These are phyloP conservation scores for Pedionomus torquatus DNA, from an alignment of 2,113 vertebrate species.

Conservation along the genomic window DNA sequence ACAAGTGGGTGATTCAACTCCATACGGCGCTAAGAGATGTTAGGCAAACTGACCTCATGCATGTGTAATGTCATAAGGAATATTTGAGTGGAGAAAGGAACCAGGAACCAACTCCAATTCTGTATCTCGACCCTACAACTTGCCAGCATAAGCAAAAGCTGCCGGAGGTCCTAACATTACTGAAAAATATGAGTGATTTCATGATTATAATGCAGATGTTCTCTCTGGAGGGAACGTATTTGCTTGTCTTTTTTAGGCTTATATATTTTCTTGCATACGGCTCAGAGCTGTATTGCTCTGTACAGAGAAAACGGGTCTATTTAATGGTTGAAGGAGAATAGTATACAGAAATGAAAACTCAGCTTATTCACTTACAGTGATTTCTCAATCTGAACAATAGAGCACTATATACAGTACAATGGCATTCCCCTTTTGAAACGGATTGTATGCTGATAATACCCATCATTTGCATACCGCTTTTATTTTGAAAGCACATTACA, in stretches of 20 bases:
- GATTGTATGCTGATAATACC: constrained; percentile 25
- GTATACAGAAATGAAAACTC: neutral
- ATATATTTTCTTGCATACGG: neutral
- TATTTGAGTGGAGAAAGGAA: neutral
- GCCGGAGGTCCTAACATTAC: neutral
- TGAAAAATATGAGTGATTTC: neutral
- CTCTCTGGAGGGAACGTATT: neutral
- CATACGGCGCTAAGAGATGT: accelerated
- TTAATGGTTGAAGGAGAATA: neutral
- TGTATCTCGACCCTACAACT: neutral
- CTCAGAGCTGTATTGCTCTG: neutral
- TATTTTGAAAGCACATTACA: constrained; percentile 17
- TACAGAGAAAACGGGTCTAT: neutral
- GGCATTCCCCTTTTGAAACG: constrained; percentile 26
- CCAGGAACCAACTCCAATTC: neutral
- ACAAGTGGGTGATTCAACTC: neutral
- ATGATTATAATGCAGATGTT: neutral
- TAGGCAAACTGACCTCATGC: neutral
- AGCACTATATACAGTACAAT: neutral
- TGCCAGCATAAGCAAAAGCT: neutral
- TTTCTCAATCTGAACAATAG: constrained; percentile 39
- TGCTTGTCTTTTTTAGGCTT: neutral
- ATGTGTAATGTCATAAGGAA: neutral
- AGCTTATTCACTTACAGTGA: neutral
- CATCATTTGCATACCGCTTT: constrained; percentile 36